A percentile compares a stretch with the other conserved stretches of the same genome.
Conservation (phyloP, 2,888 invertebrate genomes). For the Portevinia maculata region DNA sequence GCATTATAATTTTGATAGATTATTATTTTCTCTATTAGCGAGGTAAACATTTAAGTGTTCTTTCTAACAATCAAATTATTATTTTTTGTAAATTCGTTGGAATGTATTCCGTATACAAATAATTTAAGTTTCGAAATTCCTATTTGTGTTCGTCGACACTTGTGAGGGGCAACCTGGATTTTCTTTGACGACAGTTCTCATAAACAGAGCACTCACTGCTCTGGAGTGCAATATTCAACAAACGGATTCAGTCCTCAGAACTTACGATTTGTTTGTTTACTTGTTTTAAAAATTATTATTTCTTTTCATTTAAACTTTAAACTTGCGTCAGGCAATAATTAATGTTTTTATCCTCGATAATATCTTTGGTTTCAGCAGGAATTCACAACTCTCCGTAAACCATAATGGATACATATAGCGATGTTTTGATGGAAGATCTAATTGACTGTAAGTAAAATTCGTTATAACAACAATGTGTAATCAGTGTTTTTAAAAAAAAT, state of each 20-base stretch:
- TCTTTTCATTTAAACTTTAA: no score
- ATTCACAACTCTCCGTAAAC: background rate
- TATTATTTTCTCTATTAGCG: no score
- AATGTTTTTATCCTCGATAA: no score
- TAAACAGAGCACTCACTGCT: background rate
- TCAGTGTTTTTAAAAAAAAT: background rate
- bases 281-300: background rate
- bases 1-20: no score
- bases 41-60: no score
- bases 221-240: slow-evolving; percentile 34
- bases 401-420: slow-evolving; percentile 32
- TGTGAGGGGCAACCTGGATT: background rate
- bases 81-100: no score
- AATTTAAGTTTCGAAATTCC: background rate
- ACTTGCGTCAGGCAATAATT: no score
- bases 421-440: slow-evolving; percentile 53
- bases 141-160: background rate
- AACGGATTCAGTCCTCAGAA: slow-evolving; percentile 34
- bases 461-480: background rate
- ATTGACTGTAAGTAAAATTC: slow-evolving; percentile 59
- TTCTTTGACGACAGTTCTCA: slow-evolving; percentile 21
- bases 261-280: slow-evolving; percentile 59
- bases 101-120: no score
- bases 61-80: no score
- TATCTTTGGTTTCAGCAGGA: no score